These are phyloP conservation scores for Coptotermes formosanus DNA, from an alignment of 1,140 invertebrate species.

Conservation along the genomic window DNA sequence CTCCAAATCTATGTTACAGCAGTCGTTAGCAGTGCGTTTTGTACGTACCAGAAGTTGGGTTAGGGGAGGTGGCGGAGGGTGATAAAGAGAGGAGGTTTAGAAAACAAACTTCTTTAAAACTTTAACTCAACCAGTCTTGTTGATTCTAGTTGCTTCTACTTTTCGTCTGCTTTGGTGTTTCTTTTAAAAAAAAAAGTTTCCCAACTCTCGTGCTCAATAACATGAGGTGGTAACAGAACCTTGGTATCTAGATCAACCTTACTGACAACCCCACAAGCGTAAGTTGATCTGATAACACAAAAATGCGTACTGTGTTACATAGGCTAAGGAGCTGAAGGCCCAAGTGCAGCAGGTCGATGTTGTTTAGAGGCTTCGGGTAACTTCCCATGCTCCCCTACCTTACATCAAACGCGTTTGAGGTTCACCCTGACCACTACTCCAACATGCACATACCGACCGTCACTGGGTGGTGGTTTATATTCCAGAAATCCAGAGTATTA, in stretches of 20 bases:
- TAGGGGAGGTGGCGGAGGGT: neutral
- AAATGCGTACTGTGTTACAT: no score
- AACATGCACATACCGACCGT: no score
- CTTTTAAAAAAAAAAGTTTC: neutral
- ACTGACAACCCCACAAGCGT: neutral
- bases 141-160: neutral
- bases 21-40: neutral
- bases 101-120: conserved; percentile 17
- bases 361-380: no score
- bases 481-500: no score
- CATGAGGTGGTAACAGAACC: neutral
- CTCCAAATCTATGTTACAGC: neutral
- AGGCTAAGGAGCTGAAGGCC: no score
- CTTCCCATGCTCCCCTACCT: no score
- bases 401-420: no score
- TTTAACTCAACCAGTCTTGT: neutral
- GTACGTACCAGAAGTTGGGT: neutral
- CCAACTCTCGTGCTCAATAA: neutral
- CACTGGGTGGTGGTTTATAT: no score
- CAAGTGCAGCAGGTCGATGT: no score
- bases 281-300: no score
- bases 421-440: no score
- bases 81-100: neutral
- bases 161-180: neutral
- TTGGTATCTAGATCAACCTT: neutral